Evolutionary conservation across 2,113 vertebrate genomes (phyloP), one percentile per base, ranked within the genome.

Genomic region (Phyllopteryx taeniolatus): DNA sequence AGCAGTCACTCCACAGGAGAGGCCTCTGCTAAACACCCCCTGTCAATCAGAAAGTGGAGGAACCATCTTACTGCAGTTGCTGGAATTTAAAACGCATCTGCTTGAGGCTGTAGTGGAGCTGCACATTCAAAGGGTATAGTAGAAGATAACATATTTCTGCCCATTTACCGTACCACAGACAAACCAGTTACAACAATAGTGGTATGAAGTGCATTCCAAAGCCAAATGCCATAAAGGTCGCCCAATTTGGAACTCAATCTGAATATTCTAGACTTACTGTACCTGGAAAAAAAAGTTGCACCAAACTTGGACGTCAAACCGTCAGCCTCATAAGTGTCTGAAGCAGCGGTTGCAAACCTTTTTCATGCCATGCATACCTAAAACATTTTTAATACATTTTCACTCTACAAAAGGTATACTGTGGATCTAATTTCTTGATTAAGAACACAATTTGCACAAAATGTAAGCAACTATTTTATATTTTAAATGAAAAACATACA

Each of bases 51-150:
- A 94, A 62, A 91, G 93, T 62, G 79, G 65, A 44, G 91, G 92
- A 31, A 80, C 93, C 33, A 81, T 96, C 87, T 93, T 93, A 68
- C 90, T 98, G 31, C 94, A 93, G 51, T 66, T 97, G 62, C 67
- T 97, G 77, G 93, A 96, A 82, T 98, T 98, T 74, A 97, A 94
- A 94, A 93, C 94, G 17, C 90, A 77, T 76, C 93, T 99, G 0
- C 74, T 96, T 22, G 96, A 99, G 76, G 90, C 90, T 47, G 72
- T 96, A 12, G 95, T 97, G 89, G 97, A 98, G 75, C 90, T 98
- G 73, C 95, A 94, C 43, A 95, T 97, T 73, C 92, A 91, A 82
- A 94, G 96, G 93, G 97, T 98, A 93, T 76, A 83, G 51, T 67
- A 10, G 12, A 8, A 42, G 10, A 39, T 68, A 2, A 56, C 49